These are phyloP conservation scores for Epinotia nisella DNA, from an alignment of 2,888 invertebrate species.

Conservation along the genomic window DNA sequence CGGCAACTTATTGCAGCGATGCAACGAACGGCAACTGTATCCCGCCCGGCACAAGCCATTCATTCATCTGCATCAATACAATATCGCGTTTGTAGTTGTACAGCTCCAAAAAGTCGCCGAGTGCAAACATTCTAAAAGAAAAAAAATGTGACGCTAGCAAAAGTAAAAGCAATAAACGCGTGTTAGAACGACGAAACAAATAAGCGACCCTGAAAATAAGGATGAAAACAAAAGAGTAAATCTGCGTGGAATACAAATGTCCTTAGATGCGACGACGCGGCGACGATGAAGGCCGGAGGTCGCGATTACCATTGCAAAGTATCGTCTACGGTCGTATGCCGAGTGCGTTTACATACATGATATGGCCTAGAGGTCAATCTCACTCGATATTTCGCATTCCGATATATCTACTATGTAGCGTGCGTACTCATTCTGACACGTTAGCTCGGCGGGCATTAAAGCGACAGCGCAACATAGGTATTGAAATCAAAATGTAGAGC, in stretches of 20 bases:
- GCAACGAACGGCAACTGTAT: no score
- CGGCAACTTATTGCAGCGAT: no score
- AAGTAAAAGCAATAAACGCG: background rate
- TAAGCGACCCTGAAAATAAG: slow-evolving; percentile 22
- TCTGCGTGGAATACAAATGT: slow-evolving; percentile 33
- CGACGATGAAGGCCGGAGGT: slow-evolving; percentile 28
- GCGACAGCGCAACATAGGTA: background rate
- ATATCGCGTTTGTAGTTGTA: no score
- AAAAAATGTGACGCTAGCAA: no score
- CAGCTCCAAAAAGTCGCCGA: no score
- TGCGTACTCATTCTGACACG: background rate
- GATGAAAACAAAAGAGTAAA: slow-evolving; percentile 31
- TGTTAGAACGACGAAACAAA: background rate
- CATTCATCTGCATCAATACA: no score
- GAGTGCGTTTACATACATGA: slow-evolving; percentile 13
- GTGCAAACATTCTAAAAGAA: no score
- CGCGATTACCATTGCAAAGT: slow-evolving; percentile 34
- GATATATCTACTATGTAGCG: background rate
- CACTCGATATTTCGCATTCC: background rate
- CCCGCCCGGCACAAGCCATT: no score
- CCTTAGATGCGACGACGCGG: slow-evolving; percentile 23
- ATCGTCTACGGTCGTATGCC: slow-evolving; percentile 17
- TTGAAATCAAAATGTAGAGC: background rate
- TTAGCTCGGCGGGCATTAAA: background rate
- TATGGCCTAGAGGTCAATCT: slow-evolving; percentile 4